A percentile compares a stretch with the other conserved stretches of the same genome.
Evolutionary conservation across 2,888 invertebrate species (phyloP).

Genomic region (Siphlonurus alternatus): DNA sequence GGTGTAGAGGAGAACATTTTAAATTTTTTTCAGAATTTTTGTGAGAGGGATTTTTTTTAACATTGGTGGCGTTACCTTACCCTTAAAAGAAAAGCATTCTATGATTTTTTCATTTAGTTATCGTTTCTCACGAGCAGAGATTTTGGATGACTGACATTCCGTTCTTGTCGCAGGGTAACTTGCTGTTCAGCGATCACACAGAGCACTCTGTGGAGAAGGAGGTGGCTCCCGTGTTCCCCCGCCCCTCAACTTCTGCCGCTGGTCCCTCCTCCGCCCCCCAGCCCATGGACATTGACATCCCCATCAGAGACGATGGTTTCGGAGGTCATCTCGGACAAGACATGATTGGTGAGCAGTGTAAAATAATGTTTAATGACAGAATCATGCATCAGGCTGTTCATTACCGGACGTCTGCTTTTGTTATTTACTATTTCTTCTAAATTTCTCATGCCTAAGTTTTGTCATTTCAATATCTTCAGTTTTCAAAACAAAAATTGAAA

Average conservation of each 20-base stretch:
- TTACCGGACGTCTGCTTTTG: slow-evolving; percentile 5
- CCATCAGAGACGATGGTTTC: slow-evolving; percentile 74
- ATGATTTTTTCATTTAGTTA: neutral
- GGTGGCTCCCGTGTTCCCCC: neutral
- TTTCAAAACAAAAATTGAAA: neutral
- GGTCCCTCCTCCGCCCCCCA: slow-evolving; percentile 27
- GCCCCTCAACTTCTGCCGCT: slow-evolving; percentile 22
- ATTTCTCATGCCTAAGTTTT: neutral
- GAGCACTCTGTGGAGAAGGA: neutral
- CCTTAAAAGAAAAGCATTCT: too few relatives aligned
- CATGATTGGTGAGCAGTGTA: slow-evolving; percentile 49
- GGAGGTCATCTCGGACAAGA: slow-evolving; percentile 67
- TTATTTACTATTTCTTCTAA: slow-evolving; percentile 6
- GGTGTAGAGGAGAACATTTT: too few relatives aligned
- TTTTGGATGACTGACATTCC: neutral
- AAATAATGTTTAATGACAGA: slow-evolving; percentile 9
- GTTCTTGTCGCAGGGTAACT: slow-evolving; percentile 37
- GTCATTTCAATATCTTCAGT: neutral
- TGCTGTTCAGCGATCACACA: slow-evolving; percentile 44
- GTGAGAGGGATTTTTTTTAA: too few relatives aligned
- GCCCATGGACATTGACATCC: slow-evolving; percentile 51
- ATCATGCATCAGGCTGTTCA: slow-evolving; percentile 4
- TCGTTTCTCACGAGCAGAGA: neutral
- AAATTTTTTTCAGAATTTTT: too few relatives aligned
- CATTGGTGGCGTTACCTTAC: too few relatives aligned